A percentile compares a stretch with the other conserved stretches of the same genome.
These are phyloP conservation scores for Todiramphus chloris DNA, from an alignment of 2,113 vertebrate species.

Conservation along the genomic window DNA sequence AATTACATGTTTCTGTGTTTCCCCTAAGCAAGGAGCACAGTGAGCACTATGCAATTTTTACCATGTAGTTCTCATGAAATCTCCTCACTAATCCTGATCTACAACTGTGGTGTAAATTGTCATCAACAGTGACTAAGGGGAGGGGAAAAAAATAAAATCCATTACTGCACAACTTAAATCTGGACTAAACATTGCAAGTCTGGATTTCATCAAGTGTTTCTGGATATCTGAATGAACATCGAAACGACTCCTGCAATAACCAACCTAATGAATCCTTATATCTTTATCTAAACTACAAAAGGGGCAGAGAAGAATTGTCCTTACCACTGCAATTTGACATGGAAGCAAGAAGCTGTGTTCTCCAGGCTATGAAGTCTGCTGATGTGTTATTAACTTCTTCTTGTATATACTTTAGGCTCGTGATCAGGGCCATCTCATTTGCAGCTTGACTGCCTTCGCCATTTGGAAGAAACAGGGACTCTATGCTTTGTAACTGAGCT, in stretches of 20 bases:
- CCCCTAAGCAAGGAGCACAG: background rate
- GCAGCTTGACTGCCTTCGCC: conserved; percentile 34
- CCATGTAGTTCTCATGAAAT: background rate
- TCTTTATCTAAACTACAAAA: background rate
- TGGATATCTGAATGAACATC: background rate
- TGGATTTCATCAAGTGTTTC: background rate
- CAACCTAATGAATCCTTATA: background rate
- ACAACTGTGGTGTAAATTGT: background rate
- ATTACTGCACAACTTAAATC: background rate
- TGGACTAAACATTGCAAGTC: background rate
- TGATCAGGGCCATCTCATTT: conserved; percentile 74
- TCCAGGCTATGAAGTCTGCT: conserved; percentile 87
- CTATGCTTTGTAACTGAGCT: conserved; percentile 77
- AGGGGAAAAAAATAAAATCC: background rate
- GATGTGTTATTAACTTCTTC: conserved; percentile 76
- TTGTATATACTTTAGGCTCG: conserved; percentile 82
- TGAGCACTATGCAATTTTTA: background rate
- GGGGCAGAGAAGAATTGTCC: background rate
- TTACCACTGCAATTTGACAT: conserved; percentile 67
- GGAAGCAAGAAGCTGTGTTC: conserved; percentile 76
- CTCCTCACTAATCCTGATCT: background rate
- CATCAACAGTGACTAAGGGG: background rate
- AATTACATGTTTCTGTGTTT: background rate
- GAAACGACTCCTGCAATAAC: background rate
- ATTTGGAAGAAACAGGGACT: conserved; percentile 80